Base-by-base conservation (phyloP, 2,888 invertebrate species). In the Drosophila prostipennis region DNA sequence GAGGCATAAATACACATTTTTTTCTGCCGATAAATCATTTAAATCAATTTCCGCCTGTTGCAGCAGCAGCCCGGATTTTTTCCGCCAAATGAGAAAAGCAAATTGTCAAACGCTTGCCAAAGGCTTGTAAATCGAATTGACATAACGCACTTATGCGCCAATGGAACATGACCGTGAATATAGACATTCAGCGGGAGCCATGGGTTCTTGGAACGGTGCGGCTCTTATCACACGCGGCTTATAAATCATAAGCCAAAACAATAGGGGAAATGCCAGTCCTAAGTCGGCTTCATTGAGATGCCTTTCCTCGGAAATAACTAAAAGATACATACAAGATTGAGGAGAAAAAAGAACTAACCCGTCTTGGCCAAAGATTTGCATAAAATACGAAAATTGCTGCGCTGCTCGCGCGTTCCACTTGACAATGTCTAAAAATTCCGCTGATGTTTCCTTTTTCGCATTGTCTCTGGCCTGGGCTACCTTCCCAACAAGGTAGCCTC, bases 41-140 rank as follows among this genome's bases (percentile, higher is more conserved):
- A 89, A 88, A 90, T 89, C 90, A 89, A 90, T 90, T 90, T 90
- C 89, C 90, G 89, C 87, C 87, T 82, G 69, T 75, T 79, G 82
- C 76, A 49, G 53, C 70, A 57, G 53, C 40, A 23, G n/a, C 39
- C 52, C 10, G 23, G 23, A 23, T 37, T 51, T 51, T 51, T 51
- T 51, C 4, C 52, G 19, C 23, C 45, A 46, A 46, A 53, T 54
- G 65, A 26, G 48, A 57, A 71, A 79, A 74, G 49, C 70, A 74
- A 78, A 88, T 80, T 88, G 87, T 88, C 85, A 88, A 88, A 77
- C 74, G 74, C 73, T 73, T 68, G 79, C 85, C 72, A 78, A 76
- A 76, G 82, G 80, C 80, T 79, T 87, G 81, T 77, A 80, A 87
- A 88, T 88, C 73, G 76, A 83, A 83, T 87, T 85, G 87, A 80